These are phyloP conservation scores for Platalea minor DNA, from an alignment of 2,797 vertebrate genomes.

Conservation along the genomic window DNA sequence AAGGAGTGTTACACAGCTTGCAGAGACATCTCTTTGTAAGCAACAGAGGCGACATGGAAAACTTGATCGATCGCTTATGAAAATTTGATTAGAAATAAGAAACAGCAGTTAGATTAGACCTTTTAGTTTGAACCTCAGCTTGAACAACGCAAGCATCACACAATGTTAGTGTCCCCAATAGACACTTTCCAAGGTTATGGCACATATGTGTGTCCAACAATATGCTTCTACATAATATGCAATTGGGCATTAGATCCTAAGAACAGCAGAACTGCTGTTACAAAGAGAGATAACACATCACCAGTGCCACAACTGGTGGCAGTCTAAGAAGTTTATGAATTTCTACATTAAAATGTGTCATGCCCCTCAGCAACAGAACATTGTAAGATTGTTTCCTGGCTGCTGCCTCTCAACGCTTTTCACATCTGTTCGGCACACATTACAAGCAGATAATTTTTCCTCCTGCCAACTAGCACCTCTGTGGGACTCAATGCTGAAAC, in stretches of 20 bases:
- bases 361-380: not conserved
- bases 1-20: not conserved
- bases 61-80: not conserved
- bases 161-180: fast-evolving
- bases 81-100: not conserved
- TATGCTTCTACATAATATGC: not conserved
- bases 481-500: not conserved
- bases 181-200: not conserved
- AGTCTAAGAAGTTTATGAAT: not conserved
- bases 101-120: not conserved
- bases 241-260: not conserved
- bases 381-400: not conserved
- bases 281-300: not conserved
- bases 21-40: not conserved
- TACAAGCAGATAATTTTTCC: not conserved
- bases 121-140: not conserved
- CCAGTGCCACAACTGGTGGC: not conserved
- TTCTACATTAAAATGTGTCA: not conserved
- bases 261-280: not conserved
- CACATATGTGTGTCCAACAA: not conserved
- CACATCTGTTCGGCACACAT: not conserved
- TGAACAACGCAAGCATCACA: not conserved
- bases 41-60: not conserved
- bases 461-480: not conserved
- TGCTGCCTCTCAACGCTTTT: not conserved